Percentiles rank a stretch among this genome's conserved stretches.
These are phyloP conservation scores for Lithophane ornitopus DNA, from an alignment of 2,888 invertebrate genomes.

Conservation along the genomic window DNA sequence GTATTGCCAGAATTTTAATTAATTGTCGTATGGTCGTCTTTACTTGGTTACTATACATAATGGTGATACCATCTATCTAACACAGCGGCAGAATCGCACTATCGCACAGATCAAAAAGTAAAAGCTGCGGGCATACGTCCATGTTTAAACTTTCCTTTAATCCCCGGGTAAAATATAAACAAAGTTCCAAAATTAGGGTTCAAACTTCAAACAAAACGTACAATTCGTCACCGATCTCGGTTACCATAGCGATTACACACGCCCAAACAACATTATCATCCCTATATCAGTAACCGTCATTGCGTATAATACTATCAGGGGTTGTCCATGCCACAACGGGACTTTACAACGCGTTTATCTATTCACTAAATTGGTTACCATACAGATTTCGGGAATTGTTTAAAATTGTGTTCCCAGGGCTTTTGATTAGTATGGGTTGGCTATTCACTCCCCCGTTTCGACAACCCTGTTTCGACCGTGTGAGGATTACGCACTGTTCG, in stretches of 20 bases:
- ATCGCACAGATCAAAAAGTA: conserved; percentile 12
- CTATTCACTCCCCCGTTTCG: conserved; percentile 80
- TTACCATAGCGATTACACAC: conserved; percentile 82
- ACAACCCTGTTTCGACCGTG: conserved; percentile 65
- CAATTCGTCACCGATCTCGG: conserved; percentile 64
- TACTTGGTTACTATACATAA: neutral
- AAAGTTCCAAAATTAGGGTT: conserved; percentile 60
- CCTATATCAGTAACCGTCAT: conserved; percentile 79
- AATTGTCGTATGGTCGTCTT: too few species aligned
- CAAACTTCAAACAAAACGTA: conserved; percentile 60
- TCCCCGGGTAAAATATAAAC: conserved; percentile 37
- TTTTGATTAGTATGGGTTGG: conserved; percentile 72
- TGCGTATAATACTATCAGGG: conserved; percentile 73
- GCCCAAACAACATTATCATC: conserved; percentile 86
- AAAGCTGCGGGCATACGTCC: conserved; percentile 3
- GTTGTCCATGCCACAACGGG: conserved; percentile 71
- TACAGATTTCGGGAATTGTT: conserved; percentile 85
- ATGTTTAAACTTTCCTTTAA: conserved; percentile 30
- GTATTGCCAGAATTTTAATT: neutral
- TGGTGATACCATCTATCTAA: neutral
- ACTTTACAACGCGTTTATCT: conserved; percentile 83
- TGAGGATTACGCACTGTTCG: conserved; percentile 68
- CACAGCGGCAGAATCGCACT: neutral
- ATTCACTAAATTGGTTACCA: conserved; percentile 82
- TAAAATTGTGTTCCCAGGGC: conserved; percentile 85